Evolutionary conservation across 2,113 vertebrate genomes (phyloP).

Genomic region (Platycercus adscitus): DNA sequence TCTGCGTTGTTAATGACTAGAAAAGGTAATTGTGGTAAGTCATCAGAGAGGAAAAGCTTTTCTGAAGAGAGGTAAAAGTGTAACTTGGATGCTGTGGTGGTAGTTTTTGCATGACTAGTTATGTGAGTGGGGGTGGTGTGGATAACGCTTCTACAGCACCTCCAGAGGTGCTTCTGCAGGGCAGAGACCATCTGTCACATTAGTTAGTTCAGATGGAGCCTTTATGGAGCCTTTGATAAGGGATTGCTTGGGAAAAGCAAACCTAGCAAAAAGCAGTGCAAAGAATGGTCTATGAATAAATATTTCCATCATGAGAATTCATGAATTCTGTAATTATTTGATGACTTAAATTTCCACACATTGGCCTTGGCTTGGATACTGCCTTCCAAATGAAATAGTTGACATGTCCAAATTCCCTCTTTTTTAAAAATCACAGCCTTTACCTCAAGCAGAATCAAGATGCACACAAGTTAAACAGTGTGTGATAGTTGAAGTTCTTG

Average conservation of each 20-base stretch:
- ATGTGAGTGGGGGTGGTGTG: background rate
- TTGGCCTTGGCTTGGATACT: background rate
- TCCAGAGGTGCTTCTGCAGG: background rate
- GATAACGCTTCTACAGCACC: background rate
- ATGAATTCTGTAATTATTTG: background rate
- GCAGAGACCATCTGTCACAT: background rate
- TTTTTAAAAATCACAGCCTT: background rate
- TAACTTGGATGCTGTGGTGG: background rate
- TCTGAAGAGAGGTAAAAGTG: background rate
- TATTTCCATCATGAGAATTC: background rate
- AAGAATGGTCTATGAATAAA: background rate
- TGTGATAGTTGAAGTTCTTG: background rate
- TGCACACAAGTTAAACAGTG: background rate
- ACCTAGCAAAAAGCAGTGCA: background rate
- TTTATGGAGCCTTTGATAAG: background rate
- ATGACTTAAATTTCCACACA: background rate
- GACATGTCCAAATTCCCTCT: background rate
- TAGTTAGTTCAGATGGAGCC: background rate
- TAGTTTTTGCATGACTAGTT: constrained; percentile 9
- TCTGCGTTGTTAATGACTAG: background rate
- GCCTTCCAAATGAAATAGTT: background rate
- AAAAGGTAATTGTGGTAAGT: background rate
- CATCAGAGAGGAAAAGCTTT: background rate
- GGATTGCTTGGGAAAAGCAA: background rate
- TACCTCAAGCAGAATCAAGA: background rate